Percentiles rank a stretch among this genome's conserved stretches.
phyloP scores from a whole-genome alignment of 2,797 vertebrate species.

The Ibycter americanus region DNA sequence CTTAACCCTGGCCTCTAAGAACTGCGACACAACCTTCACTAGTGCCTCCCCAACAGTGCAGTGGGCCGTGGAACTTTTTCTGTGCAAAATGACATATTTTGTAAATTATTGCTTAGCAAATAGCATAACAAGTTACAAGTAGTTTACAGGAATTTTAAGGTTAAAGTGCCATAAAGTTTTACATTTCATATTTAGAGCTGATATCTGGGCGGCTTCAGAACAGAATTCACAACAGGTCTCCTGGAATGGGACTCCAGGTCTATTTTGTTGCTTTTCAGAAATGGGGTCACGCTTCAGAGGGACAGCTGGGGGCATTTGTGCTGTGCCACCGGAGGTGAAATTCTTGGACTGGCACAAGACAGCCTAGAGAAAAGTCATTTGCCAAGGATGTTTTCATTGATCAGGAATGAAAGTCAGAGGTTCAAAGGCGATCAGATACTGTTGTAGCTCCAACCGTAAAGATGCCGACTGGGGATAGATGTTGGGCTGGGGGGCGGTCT shows the following conservation, averaged over 20 bases:
- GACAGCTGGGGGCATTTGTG: accelerated
- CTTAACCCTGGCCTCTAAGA: neutral
- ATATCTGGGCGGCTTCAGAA: neutral
- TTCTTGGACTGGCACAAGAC: accelerated
- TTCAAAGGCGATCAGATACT: neutral
- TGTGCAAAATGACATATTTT: neutral
- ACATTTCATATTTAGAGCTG: neutral
- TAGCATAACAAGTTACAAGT: neutral
- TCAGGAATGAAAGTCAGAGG: neutral
- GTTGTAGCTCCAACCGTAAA: accelerated
- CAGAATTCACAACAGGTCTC: neutral
- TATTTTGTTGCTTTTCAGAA: neutral
- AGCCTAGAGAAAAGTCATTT: neutral
- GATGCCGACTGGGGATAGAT: accelerated
- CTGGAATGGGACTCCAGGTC: neutral
- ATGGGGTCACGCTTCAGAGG: neutral
- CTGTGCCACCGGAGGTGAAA: neutral
- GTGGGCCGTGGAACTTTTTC: neutral
- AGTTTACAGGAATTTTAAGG: neutral
- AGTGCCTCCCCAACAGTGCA: neutral
- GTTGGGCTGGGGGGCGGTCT: neutral
- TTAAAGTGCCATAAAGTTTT: neutral
- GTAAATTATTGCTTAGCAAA: neutral
- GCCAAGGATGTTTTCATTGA: neutral
- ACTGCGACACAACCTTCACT: neutral